These are phyloP conservation scores for Siphamia tubifer DNA, from an alignment of 2,113 vertebrate species.

Conservation along the genomic window DNA sequence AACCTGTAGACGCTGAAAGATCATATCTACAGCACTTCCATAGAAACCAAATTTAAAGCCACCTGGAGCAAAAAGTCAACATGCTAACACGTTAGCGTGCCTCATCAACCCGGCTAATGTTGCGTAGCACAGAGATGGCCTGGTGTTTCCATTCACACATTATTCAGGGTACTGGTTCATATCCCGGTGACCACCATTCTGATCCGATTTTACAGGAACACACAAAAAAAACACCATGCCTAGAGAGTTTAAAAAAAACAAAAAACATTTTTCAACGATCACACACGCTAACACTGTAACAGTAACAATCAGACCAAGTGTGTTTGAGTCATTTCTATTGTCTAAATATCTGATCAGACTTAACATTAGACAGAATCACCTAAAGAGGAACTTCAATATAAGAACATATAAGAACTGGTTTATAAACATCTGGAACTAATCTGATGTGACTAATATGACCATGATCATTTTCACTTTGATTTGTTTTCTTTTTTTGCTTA, in stretches of 20 bases:
- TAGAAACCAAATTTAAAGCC: slow-evolving; percentile 23
- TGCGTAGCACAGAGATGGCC: slow-evolving; percentile 5
- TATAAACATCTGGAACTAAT: too few relatives aligned
- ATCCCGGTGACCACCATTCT: background rate
- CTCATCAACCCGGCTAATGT: slow-evolving; percentile 38
- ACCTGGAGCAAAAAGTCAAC: slow-evolving; percentile 11
- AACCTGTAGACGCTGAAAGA: slow-evolving; percentile 1
- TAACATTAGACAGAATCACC: too few relatives aligned
- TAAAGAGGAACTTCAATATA: too few relatives aligned
- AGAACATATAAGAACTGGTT: too few relatives aligned
- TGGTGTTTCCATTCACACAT: slow-evolving; percentile 15
- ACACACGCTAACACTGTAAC: too few relatives aligned
- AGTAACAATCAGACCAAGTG: too few relatives aligned
- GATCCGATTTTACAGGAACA: background rate
- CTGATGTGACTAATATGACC: too few relatives aligned
- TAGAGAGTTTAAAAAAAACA: background rate
- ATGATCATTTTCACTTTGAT: too few relatives aligned
- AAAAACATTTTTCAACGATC: too few relatives aligned
- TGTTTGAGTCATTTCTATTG: too few relatives aligned
- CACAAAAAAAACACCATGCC: background rate
- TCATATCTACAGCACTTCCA: background rate
- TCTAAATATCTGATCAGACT: too few relatives aligned
- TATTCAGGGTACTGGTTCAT: background rate
- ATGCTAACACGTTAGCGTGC: background rate
- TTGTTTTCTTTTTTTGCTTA: too few relatives aligned